Evolutionary conservation across 2,797 vertebrate species (phyloP).

Genomic region (Sebastes taczanowskii): DNA sequence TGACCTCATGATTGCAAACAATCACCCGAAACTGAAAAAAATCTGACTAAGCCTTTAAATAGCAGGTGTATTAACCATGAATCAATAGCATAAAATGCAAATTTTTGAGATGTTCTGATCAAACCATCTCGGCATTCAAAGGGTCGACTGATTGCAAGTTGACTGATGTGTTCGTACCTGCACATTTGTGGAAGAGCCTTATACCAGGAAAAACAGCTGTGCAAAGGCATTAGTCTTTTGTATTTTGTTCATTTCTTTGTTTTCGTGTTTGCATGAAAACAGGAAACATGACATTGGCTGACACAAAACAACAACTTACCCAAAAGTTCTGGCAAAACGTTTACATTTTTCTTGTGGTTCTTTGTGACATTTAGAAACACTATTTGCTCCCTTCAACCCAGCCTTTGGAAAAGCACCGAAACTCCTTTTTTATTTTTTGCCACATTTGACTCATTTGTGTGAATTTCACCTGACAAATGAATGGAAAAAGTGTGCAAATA

Average conservation of each 20-base stretch:
- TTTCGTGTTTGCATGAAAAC: slow-evolving; percentile 10
- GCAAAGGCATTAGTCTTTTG: not conserved
- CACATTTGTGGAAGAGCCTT: slow-evolving; percentile 13
- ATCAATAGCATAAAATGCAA: not conserved
- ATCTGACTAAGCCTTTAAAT: not conserved
- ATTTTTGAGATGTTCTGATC: not conserved
- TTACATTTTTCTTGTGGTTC: not conserved
- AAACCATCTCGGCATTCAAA: not conserved
- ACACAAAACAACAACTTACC: slow-evolving; percentile 13
- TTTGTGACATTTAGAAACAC: slow-evolving; percentile 7
- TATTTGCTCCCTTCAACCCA: slow-evolving; percentile 3
- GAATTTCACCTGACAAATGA: slow-evolving; percentile 28
- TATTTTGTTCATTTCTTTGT: slow-evolving; percentile 2
- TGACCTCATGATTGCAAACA: not conserved
- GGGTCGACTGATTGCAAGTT: not conserved
- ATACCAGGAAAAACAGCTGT: slow-evolving; percentile 1
- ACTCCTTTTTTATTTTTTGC: not conserved
- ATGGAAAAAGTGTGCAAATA: slow-evolving; percentile 23
- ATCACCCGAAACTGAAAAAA: not conserved
- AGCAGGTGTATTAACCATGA: fast-evolving
- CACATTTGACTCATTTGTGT: slow-evolving; percentile 26
- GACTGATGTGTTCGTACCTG: slow-evolving; percentile 9
- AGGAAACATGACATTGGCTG: slow-evolving; percentile 12
- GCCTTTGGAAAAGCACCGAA: not conserved
- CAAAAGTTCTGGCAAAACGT: not conserved